Base-by-base conservation (phyloP, 1,140 invertebrate genomes). In the Goniozus legneri region DNA sequence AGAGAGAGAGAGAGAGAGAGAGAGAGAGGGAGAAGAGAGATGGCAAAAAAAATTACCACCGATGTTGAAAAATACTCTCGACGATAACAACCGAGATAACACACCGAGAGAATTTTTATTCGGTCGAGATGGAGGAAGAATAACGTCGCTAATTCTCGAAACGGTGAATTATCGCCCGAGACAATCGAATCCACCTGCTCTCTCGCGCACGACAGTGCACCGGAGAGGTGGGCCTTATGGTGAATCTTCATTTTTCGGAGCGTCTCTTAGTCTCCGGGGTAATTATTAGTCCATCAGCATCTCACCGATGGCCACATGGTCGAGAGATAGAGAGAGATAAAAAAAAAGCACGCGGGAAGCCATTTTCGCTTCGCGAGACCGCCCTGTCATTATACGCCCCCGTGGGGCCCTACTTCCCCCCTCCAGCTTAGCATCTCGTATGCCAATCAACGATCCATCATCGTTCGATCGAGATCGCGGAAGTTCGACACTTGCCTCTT, bases 381-480 rank as follows among this genome's bases (percentile, higher is more conserved):
- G 73, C 71, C 69, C 73, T 76, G 70, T 76, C 65, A 76, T 76
- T 76, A 75, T 73, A 71, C 69, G 62, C 72, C 73, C 71, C 64
- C 73, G 58, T 68, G 56, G 50, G 52, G 60, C 62, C 56, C 63
- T 10, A 27, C 41, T 56, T 75, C 75, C 73, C 66, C 68, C 65
- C 71, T 71, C 71, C 62, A 67, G 67, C 67, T 65, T 67, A 55
- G 50, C 54, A 51, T 42, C 56, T 16, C 42, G 39, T 64, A 65
- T 72, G 71, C 67, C 70, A 71, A 72, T 75, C 70, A 71, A 62
- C 56, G 63, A 73, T 73, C 64, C 71, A 66, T 75, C 72, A 71
- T 69, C 41, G 52, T 13, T 44, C 53, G 59, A 55, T 59, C 51
- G 38, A 40, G 39, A 43, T 47, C 49, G 40, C 49, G 46, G 52